Evolutionary conservation across 2,888 invertebrate species (phyloP), one percentile per base, ranked within the genome.

Genomic region (Ormyrus nitidulus): DNA sequence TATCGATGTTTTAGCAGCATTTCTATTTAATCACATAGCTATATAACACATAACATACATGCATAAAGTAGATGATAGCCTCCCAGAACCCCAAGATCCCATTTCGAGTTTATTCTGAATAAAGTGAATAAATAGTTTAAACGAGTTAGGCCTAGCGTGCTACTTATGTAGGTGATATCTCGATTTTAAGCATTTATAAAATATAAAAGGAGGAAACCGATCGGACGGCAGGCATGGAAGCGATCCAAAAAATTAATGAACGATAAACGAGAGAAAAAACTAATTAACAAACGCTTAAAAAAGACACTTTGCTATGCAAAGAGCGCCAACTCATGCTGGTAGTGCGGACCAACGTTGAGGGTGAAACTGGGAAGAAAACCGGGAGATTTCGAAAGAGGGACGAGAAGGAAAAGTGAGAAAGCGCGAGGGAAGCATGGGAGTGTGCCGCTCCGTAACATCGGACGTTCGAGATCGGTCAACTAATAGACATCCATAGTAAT

Each of bases 221-320:
- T 89, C 87, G 89, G 87, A 89, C 88, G 89, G 88, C 89, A 88
- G 86, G 86, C 88, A 88, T 86, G 87, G 86, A 86, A 87, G 83
- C 85, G 86, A 88, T 86, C 84, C 84, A 87, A 86, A 86, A 13
- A 66, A 34, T 34, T 2, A 76, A 73, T 53, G 44, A 59, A n/a
- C 44, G 46, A 56, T 10, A 66, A 11, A n/a, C 34, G 51, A 61
- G 44, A 19, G 34, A 72, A 9, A 73, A 79, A 79, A 68, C 34
- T 59, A 71, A 71, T 34, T 74, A 72, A 79, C 68, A 79, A 72
- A 76, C 70, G 73, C 34, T 34, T 74, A 46, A 58, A 10, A 34
- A 34, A 2, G 34, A 34, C 34, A 77, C 81, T 78, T 82, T 80
- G 80, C 77, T 54, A 75, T 44, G 85, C 84, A 85, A 86, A 85